These are phyloP conservation scores for Cryptotermes secundus DNA, from an alignment of 1,140 invertebrate species.

Conservation along the genomic window DNA sequence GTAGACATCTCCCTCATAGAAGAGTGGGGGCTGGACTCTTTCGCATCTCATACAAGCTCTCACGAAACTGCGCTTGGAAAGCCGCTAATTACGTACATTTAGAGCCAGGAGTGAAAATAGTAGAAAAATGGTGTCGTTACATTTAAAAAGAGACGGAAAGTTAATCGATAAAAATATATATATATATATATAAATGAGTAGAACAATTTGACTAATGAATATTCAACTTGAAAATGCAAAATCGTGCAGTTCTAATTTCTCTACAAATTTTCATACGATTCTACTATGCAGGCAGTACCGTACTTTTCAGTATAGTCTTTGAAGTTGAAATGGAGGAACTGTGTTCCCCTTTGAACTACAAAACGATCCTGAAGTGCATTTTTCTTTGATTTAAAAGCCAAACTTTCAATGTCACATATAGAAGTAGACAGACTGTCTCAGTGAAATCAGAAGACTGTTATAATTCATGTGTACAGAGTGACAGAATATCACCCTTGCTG, in stretches of 20 bases:
- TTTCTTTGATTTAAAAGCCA: too few relatives aligned
- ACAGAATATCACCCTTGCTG: too few relatives aligned
- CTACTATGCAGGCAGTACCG: background rate
- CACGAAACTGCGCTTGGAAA: background rate
- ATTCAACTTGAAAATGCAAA: background rate
- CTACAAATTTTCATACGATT: background rate
- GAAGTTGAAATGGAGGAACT: background rate
- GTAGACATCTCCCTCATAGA: background rate
- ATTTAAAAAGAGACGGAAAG: background rate
- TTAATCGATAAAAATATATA: background rate
- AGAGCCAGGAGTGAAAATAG: background rate
- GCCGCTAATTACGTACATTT: background rate
- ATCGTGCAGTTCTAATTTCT: background rate
- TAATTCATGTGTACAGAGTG: too few relatives aligned
- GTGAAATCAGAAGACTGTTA: too few relatives aligned
- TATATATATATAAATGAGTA: background rate
- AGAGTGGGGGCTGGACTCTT: too few relatives aligned
- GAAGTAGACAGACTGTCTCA: too few relatives aligned
- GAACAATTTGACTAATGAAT: background rate
- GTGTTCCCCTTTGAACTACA: too few relatives aligned
- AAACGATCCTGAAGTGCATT: too few relatives aligned
- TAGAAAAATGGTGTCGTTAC: constrained; percentile 2
- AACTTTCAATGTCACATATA: too few relatives aligned
- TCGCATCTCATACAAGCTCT: too few relatives aligned
- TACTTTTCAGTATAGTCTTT: background rate